These are phyloP conservation scores for Polia nebulosa DNA, from an alignment of 2,888 invertebrate genomes.

Conservation along the genomic window DNA sequence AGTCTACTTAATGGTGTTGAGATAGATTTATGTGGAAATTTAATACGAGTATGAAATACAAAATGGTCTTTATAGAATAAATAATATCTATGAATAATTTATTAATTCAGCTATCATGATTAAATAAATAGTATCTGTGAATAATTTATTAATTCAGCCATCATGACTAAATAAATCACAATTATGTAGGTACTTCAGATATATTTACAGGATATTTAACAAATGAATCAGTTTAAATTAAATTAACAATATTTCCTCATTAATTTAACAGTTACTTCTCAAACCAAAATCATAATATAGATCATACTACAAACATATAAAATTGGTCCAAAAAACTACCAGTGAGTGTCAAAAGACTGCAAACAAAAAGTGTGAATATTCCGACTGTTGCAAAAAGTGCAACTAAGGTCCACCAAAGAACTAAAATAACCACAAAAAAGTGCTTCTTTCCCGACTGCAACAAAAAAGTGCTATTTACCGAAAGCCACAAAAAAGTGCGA, in stretches of 20 bases:
- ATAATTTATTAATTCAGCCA: constrained; percentile 10
- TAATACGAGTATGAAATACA: neutral
- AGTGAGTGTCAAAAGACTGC: neutral
- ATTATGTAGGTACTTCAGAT: neutral
- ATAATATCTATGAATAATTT: neutral
- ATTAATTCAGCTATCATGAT: constrained; percentile 10
- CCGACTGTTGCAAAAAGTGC: constrained; percentile 1
- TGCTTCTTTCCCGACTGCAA: neutral
- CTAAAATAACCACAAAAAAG: constrained; percentile 9
- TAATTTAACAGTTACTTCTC: constrained; percentile 2
- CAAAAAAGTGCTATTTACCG: constrained; percentile 14
- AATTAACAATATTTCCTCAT: neutral
- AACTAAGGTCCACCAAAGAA: neutral
- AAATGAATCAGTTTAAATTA: neutral
- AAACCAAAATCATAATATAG: neutral
- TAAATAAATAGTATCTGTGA: neutral
- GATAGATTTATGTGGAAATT: neutral
- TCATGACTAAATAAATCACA: no score
- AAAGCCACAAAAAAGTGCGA: constrained; percentile 19
- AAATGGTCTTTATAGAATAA: neutral
- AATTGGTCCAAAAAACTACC: neutral
- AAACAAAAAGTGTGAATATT: neutral
- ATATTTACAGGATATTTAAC: neutral
- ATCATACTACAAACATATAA: neutral
- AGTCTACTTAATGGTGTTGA: neutral